A percentile compares a stretch with the other conserved stretches of the same genome.
Evolutionary conservation across 1,140 invertebrate genomes (phyloP).

Genomic region (Cryptotermes secundus): DNA sequence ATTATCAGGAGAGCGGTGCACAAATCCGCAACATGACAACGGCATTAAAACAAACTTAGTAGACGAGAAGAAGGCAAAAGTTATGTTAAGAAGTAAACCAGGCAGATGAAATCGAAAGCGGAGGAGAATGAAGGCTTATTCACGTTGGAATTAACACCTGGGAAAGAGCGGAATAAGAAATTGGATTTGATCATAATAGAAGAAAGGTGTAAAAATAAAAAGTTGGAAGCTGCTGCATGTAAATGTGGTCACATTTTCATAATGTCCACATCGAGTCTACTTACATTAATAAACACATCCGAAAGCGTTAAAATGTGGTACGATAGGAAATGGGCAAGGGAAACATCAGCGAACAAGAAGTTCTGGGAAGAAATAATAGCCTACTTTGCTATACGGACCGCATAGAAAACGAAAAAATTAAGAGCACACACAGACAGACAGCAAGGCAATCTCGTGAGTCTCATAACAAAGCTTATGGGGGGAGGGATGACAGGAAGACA

Average conservation of each 20-base stretch:
- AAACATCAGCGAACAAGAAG: too few species aligned
- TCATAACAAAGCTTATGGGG: too few species aligned
- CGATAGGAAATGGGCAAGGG: too few species aligned
- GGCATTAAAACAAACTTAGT: neutral
- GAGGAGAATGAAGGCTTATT: neutral
- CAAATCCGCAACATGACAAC: neutral
- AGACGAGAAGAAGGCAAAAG: neutral
- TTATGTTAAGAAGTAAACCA: neutral
- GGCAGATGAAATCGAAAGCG: neutral
- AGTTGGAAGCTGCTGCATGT: neutral
- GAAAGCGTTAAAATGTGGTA: too few species aligned
- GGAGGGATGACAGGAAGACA: too few species aligned
- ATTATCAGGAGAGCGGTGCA: neutral
- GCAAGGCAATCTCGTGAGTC: too few species aligned
- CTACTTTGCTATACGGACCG: too few species aligned
- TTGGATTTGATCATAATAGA: neutral
- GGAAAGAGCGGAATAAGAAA: neutral
- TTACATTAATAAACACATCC: neutral
- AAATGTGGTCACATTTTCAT: neutral
- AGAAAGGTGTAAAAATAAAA: neutral
- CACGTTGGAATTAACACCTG: neutral
- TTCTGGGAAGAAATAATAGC: too few species aligned
- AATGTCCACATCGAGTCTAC: neutral
- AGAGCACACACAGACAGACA: too few species aligned
- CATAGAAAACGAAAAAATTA: too few species aligned